Base-by-base conservation (phyloP, 2,888 invertebrate genomes). In the Acronicta leporina region DNA sequence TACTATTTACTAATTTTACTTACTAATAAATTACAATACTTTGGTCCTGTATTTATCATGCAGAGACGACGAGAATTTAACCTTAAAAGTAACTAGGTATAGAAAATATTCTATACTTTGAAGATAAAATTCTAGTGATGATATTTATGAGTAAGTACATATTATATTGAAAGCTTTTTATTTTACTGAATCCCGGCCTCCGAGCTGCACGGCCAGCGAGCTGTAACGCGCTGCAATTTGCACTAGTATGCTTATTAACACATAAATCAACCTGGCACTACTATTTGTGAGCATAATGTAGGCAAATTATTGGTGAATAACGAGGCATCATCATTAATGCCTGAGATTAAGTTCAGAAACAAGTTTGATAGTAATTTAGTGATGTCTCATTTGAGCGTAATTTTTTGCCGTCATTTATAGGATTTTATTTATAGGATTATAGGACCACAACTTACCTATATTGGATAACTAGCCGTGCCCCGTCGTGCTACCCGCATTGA, bases 101-200 rank as follows among this genome's bases (percentile, higher is more conserved):
- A 20, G 2, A n/a, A n/a, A n/a, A 20, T 20, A 3, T 20, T 20
- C 20, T 20, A 20, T 20, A 4, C 2, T 20, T 20, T 20, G 2
- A 20, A 20, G 20, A 4, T 20, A 3, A 20, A 20, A 20, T 3
- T 3, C 20, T 4, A 2, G 20, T 20, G 4, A 20, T 20, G 20
- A 20, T 20, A 4, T 4, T 3, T 20, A 4, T 4, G 20, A 20
- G 20, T 20, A n/a, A n/a, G n/a, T n/a, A n/a, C n/a, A n/a, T n/a
- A n/a, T n/a, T n/a, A 20, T 20, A 20, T 20, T 4, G 4, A 27
- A 1, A 27, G 27, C 27, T 27, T 27, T 27, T 27, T 6, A 30
- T 10, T 30, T 30, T 8, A 30, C 30, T 33, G 78, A 78, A 81
- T 77, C 6, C n/a, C 5, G 38, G n/a, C 38, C 70, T 68, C 16